These are phyloP conservation scores for Bryconaethiops microstoma DNA, from an alignment of 2,797 vertebrate species.

Conservation along the genomic window DNA sequence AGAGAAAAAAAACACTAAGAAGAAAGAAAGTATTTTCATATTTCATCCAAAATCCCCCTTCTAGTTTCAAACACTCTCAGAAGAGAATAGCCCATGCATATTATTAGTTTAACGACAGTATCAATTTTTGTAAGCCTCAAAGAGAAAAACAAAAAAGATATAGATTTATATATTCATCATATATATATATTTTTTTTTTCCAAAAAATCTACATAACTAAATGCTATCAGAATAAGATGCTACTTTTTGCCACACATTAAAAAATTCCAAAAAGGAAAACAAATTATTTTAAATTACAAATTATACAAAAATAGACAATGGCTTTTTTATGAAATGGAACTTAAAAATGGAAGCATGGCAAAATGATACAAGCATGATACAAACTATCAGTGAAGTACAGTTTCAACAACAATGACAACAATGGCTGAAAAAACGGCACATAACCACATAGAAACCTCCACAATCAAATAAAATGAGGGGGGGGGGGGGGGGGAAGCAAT, in stretches of 20 bases:
- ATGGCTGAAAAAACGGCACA: constrained; percentile 68
- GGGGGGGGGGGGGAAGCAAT: constrained; percentile 81
- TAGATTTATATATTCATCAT: constrained; percentile 87
- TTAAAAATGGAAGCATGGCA: constrained; percentile 84
- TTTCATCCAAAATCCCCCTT: constrained; percentile 83
- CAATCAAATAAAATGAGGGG: constrained; percentile 78
- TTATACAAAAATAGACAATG: constrained; percentile 90
- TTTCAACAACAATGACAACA: constrained; percentile 73
- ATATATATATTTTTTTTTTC: constrained; percentile 90
- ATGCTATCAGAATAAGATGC: constrained; percentile 87
- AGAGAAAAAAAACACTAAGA: constrained; percentile 68
- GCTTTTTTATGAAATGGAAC: constrained; percentile 81
- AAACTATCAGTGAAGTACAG: constrained; percentile 83
- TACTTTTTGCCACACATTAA: constrained; percentile 85
- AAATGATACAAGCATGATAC: constrained; percentile 82
- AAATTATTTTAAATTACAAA: constrained; percentile 84
- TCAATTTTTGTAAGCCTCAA: constrained; percentile 88
- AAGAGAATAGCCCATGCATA: constrained; percentile 98
- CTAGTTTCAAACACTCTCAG: constrained; percentile 90
- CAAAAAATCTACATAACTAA: constrained; percentile 93
- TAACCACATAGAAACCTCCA: constrained; percentile 64
- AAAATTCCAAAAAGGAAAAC: constrained; percentile 69
- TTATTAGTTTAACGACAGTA: constrained; percentile 94
- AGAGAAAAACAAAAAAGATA: constrained; percentile 87
- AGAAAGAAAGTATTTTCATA: constrained; percentile 91